These are phyloP conservation scores for Geodia barretti DNA, from an alignment of 37 sponge, comb jelly and placozoan species.

Conservation along the genomic window DNA sequence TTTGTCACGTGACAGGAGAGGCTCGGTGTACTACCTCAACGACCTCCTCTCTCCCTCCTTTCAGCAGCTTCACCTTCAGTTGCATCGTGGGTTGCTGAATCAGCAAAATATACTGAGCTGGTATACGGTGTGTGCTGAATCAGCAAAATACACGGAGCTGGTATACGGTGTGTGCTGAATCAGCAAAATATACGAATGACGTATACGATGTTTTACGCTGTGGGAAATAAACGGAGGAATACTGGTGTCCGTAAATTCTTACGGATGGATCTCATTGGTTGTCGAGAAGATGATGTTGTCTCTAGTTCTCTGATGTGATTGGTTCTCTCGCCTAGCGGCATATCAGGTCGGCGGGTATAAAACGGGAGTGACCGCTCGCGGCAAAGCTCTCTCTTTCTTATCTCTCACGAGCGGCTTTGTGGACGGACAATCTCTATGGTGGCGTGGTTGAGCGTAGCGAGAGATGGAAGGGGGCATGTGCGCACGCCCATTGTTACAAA, in stretches of 20 bases:
- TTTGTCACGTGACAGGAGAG: background rate
- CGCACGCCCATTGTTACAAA: too few relatives aligned
- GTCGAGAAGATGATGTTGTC: constrained; percentile 15
- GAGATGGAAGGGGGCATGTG: too few relatives aligned
- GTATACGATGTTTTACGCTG: background rate
- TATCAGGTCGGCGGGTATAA: constrained; percentile 23
- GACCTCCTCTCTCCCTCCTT: background rate
- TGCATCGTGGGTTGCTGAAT: background rate
- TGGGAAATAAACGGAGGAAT: too few relatives aligned
- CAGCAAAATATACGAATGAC: background rate
- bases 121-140: too few relatives aligned
- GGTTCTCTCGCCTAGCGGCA: constrained; percentile 41
- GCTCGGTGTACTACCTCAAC: background rate
- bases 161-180: background rate
- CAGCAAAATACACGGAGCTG: too few relatives aligned
- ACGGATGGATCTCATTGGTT: background rate
- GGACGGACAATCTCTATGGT: background rate
- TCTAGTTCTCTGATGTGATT: constrained; percentile 21
- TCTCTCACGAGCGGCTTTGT: background rate
- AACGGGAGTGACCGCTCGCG: background rate
- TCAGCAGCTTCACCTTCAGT: background rate
- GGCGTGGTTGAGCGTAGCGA: too few relatives aligned
- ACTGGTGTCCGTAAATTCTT: background rate
- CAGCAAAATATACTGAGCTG: too few relatives aligned
- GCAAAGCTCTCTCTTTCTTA: too few relatives aligned